A percentile compares a stretch with the other conserved stretches of the same genome.
Evolutionary conservation across 1,140 invertebrate species (phyloP).

Genomic region (Ceratina japonica): DNA sequence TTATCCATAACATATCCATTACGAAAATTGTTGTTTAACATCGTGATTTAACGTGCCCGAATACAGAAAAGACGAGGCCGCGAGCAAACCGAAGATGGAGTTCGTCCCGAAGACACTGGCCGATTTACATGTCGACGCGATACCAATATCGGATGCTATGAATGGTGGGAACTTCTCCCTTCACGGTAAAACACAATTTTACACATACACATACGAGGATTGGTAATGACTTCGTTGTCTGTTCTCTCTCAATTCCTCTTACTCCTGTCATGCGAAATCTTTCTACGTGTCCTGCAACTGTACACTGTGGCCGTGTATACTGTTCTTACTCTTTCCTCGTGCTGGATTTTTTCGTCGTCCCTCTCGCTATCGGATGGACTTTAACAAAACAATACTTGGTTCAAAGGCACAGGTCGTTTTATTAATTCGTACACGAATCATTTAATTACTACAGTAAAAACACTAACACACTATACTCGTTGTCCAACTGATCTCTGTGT

Average conservation of each 20-base stretch:
- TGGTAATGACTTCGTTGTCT: constrained; percentile 66
- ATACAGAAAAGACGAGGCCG: constrained; percentile 92
- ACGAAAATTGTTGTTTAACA: background rate
- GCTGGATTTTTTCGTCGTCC: background rate
- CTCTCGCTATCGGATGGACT: background rate
- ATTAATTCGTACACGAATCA: background rate
- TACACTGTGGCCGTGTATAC: constrained; percentile 33
- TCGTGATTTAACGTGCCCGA: background rate
- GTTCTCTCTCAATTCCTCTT: constrained; percentile 65
- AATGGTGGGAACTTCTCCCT: constrained; percentile 81
- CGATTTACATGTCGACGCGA: constrained; percentile 90
- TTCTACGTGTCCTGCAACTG: constrained; percentile 50
- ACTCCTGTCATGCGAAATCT: constrained; percentile 60
- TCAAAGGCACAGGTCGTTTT: background rate
- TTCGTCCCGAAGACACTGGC: constrained; percentile 95
- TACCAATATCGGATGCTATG: constrained; percentile 71
- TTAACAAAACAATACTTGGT: background rate
- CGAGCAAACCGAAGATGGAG: constrained; percentile 91
- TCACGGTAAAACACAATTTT: constrained; percentile 75
- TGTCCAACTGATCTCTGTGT: constrained; percentile 62
- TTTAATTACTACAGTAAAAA: background rate
- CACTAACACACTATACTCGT: constrained; percentile 31
- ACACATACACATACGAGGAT: constrained; percentile 59
- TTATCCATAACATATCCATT: too few relatives aligned
- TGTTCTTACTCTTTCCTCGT: constrained; percentile 21